A percentile compares a stretch with the other conserved stretches of the same genome.
phyloP scores from a whole-genome alignment of 2,113 vertebrate species.

The Amphiprion percula region DNA sequence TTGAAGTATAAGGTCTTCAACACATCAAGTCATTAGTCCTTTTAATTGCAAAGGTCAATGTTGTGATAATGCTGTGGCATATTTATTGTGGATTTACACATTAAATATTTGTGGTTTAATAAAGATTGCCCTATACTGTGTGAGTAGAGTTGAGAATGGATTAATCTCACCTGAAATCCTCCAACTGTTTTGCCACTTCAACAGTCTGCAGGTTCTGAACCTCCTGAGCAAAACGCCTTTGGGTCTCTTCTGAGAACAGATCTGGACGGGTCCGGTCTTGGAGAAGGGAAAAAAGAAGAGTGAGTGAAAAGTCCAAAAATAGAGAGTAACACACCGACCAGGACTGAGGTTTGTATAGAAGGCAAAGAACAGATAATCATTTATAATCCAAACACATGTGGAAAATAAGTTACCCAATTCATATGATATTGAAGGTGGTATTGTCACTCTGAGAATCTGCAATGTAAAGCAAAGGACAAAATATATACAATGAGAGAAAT shows the following conservation, averaged over 20 bases:
- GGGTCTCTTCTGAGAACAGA: constrained; percentile 85
- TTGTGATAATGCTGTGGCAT: too few species aligned
- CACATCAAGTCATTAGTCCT: too few species aligned
- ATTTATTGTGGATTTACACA: not conserved
- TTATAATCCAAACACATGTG: not conserved
- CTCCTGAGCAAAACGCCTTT: constrained; percentile 80
- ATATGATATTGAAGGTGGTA: constrained; percentile 2
- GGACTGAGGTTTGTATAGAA: not conserved
- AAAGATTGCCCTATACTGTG: not conserved
- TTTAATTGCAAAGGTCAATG: too few species aligned
- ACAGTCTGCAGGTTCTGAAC: constrained; percentile 78
- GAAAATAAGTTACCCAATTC: constrained; percentile 73
- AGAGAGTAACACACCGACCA: not conserved
- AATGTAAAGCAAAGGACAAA: constrained; percentile 26
- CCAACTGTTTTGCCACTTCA: constrained; percentile 86
- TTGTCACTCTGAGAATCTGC: constrained; percentile 72
- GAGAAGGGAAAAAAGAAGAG: not conserved
- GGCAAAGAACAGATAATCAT: not conserved
- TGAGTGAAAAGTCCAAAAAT: not conserved
- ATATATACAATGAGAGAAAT: not conserved
- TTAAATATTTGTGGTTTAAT: not conserved
- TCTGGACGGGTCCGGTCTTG: constrained; percentile 89
- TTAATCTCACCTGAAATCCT: constrained; percentile 87
- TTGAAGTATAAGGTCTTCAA: too few species aligned
- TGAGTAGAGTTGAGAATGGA: not conserved